Base-by-base conservation (phyloP, 2,797 vertebrate genomes). In the Notoglanidium macrostoma region DNA sequence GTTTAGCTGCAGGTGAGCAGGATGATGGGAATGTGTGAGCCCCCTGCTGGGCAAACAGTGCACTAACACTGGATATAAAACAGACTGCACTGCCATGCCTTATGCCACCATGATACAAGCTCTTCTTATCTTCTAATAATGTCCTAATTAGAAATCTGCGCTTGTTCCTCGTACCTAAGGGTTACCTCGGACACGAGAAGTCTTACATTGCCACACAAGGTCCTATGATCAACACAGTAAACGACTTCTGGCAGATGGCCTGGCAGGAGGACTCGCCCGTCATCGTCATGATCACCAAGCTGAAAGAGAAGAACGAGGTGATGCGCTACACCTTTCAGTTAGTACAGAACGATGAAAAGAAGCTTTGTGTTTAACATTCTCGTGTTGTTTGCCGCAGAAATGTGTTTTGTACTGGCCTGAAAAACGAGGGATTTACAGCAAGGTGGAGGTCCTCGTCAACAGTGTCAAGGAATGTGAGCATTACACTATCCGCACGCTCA, bases 251-350 rank as follows among this genome's bases (percentile, higher is more conserved):
- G 98, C 96, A 96, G 92, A 99, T 99, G 98, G 96, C 96, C 83
- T 99, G 97, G 97, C 98, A 99, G 93, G 98, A 99, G 91, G 97
- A 97, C 92, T 92, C 96, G 79, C 97, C 98, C 2, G 96, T 97
- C 91, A 97, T 99, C 90, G 97, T 99, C 92, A 99, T 99, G 98
- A 98, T 99, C 93, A 99, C 98, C 91, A 99, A 99, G 90, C 97
- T 99, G 89, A 99, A 98, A 94, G 98, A 99, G 95, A 99, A 98
- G 95, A 98, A 98, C 82, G 98, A 99, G 97, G 98, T 99, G 95
- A 80, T 78, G 54, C 15, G 4, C 14, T 32, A 11, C 83, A 73
- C 8, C 23, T 14, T 40, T 29, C n/a, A 32, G 11, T 70, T 29
- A 51, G n/a, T 21, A 54, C 40, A 79, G 35, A 65, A 35, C 3